Conservation (phyloP, 2,888 invertebrate species). For the Eupithecia exiguata region DNA sequence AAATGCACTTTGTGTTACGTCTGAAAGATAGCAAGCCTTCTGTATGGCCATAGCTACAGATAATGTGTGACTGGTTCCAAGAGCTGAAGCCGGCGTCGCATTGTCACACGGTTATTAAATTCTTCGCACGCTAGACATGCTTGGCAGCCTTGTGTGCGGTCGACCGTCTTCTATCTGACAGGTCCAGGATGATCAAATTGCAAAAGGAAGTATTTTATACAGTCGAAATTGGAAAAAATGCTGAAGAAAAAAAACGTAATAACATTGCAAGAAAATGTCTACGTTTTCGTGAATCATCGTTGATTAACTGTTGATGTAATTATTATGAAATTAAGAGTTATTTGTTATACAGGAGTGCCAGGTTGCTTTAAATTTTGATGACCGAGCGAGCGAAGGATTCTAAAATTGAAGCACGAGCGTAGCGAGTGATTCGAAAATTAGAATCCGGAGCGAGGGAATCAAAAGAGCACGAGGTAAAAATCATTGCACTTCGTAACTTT, state of each 20-base stretch:
- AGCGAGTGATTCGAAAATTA: too few species aligned
- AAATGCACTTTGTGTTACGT: background rate
- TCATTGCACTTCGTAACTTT: too few species aligned
- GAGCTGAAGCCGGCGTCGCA: background rate
- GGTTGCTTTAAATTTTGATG: too few species aligned
- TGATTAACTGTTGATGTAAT: background rate
- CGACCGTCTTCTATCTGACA: background rate
- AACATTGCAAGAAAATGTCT: too few species aligned
- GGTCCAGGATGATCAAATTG: background rate
- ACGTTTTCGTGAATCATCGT: background rate
- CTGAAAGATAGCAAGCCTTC: background rate
- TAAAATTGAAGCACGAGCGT: too few species aligned
- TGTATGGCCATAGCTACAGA: background rate
- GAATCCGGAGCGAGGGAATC: too few species aligned
- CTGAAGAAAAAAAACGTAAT: background rate
- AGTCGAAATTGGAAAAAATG: background rate
- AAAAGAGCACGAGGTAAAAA: too few species aligned
- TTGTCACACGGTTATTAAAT: slow-evolving; percentile 14
- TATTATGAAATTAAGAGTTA: too few species aligned
- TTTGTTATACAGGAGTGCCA: too few species aligned
- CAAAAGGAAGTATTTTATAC: background rate
- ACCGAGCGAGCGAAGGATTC: too few species aligned
- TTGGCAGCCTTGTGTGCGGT: slow-evolving; percentile 4
- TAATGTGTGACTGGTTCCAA: background rate
- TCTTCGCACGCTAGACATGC: slow-evolving; percentile 8